Evolutionary conservation across 2,113 vertebrate species (phyloP).

Genomic region (Aptenodytes forsteri): DNA sequence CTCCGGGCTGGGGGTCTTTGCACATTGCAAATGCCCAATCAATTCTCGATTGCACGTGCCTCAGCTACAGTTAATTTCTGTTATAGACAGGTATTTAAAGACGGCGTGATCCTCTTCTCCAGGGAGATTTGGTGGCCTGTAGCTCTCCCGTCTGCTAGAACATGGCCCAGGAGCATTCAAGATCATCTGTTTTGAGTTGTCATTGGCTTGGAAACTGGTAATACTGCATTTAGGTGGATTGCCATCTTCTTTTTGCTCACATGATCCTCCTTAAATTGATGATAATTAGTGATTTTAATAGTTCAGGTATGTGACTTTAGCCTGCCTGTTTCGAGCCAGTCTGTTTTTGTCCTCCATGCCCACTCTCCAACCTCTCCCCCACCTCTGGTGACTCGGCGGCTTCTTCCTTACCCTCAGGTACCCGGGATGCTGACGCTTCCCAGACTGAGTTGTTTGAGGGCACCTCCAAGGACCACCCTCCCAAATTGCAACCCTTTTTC

Average conservation of each 20-base stretch:
- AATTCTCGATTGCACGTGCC: accelerated
- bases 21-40: accelerated
- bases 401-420: background rate
- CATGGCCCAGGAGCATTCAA: background rate
- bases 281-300: background rate
- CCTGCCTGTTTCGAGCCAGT: background rate
- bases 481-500: background rate
- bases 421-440: background rate
- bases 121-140: background rate
- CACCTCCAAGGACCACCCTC: background rate
- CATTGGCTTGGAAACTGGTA: background rate
- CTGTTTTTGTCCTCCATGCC: background rate
- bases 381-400: too few species aligned
- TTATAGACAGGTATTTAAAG: background rate
- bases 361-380: too few species aligned
- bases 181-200: background rate
- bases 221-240: background rate
- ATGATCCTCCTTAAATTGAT: background rate
- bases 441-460: background rate
- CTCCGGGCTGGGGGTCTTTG: background rate
- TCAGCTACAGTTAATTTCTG: background rate
- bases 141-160: background rate
- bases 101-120: background rate
- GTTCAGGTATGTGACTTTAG: background rate
- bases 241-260: background rate